Base-by-base conservation (phyloP, 2,888 invertebrate species). In the Boloria selene region DNA sequence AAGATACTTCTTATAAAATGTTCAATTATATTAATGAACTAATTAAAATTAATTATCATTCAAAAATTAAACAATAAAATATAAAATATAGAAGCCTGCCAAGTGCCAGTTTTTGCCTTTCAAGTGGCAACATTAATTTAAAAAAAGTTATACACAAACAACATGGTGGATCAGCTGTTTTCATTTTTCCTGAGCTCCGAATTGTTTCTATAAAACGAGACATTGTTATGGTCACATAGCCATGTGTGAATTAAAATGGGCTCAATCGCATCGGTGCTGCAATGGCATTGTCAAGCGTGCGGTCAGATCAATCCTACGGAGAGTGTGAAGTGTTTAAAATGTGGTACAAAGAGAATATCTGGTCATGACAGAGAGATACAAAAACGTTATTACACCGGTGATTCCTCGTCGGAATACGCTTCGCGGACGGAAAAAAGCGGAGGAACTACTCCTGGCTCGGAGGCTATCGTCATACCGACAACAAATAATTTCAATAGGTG, bases 191-290 rank as follows among this genome's bases (percentile, higher is more conserved):
- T 75, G 76, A 78, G 77, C 79, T 77, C 77, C 77, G 82, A 85
- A 85, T 87, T 87, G 79, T 90, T 91, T 84, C 76, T 73, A 85
- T 87, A 87, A 77, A 90, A 88, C 83, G 84, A 83, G 78, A 88
- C 79, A 78, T 81, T 89, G 87, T 85, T 86, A 90, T 91, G 92
- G 91, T 91, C 80, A 82, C 83, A 82, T 92, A 93, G 91, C 92
- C 92, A 93, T 93, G 92, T 87, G 87, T 91, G 87, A 88, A 90
- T 88, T 92, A 92, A 90, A 90, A 97, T 97, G 97, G 97, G 97
- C 93, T 97, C 97, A 88, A 97, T 97, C 93, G 97, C 97, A 93
- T 97, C 97, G 88, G 97, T 97, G 93, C 95, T 97, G 89, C 97
- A 97, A 93, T 97, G 97, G 97, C 96, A 96, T 93, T 97, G 97